A percentile compares a stretch with the other conserved stretches of the same genome.
Conservation (phyloP, 37 sponge, comb jelly and placozoan species). For the Bolinopsis microptera region DNA sequence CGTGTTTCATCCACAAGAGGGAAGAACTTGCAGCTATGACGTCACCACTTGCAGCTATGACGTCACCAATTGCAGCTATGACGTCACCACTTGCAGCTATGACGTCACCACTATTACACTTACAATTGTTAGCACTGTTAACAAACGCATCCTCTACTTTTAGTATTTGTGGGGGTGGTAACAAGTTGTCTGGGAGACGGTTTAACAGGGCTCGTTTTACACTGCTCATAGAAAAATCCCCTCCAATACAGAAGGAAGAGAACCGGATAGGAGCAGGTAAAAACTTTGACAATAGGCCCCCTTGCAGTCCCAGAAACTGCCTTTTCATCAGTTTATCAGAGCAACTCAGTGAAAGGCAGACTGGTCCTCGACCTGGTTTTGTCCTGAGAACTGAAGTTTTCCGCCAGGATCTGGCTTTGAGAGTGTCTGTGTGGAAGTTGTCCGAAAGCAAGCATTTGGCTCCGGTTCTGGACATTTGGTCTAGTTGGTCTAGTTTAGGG, state of each 20-base stretch:
- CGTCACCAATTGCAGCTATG: not conserved
- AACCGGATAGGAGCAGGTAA: not conserved
- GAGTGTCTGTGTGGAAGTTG: not conserved
- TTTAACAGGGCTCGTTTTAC: constrained; percentile 1
- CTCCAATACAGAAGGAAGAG: not conserved
- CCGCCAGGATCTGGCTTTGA: not conserved
- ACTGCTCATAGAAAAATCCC: not conserved
- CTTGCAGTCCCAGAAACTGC: constrained; percentile 17
- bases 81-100: not conserved
- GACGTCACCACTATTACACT: not conserved
- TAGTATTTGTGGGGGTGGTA: not conserved
- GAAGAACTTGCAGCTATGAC: not conserved
- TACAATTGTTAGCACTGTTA: not conserved
- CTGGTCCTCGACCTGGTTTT: constrained; percentile 43
- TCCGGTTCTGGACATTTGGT: not conserved
- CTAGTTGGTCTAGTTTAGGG: not conserved
- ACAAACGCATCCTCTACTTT: not conserved
- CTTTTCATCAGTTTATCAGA: constrained; percentile 51
- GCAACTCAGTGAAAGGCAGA: constrained; percentile 47
- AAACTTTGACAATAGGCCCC: not conserved
- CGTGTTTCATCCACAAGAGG: not conserved
- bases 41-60: not conserved
- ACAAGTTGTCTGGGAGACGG: not conserved
- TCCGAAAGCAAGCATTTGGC: not conserved
- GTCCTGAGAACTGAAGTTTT: constrained; percentile 28